Conservation (phyloP, 1,140 invertebrate species). For the Delia radicum region DNA sequence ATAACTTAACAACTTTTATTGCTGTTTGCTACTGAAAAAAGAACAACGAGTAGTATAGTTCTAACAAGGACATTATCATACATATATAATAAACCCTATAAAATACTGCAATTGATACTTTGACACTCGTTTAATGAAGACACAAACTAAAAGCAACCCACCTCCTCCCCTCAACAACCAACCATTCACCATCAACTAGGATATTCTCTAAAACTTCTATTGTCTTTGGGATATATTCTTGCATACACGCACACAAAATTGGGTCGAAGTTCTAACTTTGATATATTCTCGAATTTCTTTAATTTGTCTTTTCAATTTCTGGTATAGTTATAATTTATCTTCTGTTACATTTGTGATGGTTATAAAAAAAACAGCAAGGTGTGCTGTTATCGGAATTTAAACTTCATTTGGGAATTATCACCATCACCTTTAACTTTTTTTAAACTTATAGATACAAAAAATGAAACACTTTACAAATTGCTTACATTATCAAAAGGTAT, state of each 20-base stretch:
- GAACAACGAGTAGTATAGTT: neutral
- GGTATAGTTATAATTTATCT: neutral
- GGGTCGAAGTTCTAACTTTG: neutral
- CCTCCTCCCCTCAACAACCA: neutral
- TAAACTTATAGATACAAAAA: too few relatives aligned
- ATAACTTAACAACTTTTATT: slow-evolving; percentile 18
- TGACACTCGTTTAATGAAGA: slow-evolving; percentile 14
- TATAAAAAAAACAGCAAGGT: neutral
- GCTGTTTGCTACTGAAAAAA: neutral
- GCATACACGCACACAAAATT: neutral
- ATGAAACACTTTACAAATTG: too few relatives aligned
- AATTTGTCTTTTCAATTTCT: slow-evolving; percentile 2
- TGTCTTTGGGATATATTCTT: neutral
- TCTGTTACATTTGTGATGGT: neutral
- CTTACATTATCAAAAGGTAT: too few relatives aligned
- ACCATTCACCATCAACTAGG: neutral
- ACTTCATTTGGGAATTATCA: neutral
- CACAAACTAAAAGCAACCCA: neutral
- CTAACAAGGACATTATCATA: neutral
- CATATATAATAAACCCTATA: slow-evolving; percentile 2
- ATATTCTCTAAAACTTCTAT: neutral
- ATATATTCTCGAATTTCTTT: slow-evolving; percentile 6
- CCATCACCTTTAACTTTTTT: neutral
- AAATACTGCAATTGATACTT: slow-evolving; percentile 19
- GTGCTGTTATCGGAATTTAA: neutral